Evolutionary conservation across 1,140 invertebrate species (phyloP), one percentile per base, ranked within the genome.

Genomic region (Sitophilus oryzae): DNA sequence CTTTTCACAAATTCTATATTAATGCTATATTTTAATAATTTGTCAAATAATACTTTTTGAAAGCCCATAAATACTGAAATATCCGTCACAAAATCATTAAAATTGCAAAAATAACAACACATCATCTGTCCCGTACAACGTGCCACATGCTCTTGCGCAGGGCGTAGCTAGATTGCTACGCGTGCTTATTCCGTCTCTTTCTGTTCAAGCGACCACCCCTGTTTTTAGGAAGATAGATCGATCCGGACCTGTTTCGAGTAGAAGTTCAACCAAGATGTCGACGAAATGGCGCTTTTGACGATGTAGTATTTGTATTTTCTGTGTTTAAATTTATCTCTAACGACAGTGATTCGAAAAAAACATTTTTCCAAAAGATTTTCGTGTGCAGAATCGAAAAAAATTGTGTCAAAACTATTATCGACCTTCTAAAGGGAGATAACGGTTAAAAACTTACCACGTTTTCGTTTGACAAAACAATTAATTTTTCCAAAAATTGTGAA

Each of bases 241-340:
- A 62, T 61, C 66, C 66, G 64, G 66, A 67, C 66, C 66, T 67
- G 66, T 67, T 67, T 66, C 56, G 50, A 53, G 59, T 62, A 62
- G 60, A 63, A 65, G 62, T 59, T 64, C 54, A 60, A 67, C 66
- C 66, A 67, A 67, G 66, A 67, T 67, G 66, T 67, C 66, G 64
- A 63, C 61, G 55, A 60, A 60, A 61, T 61, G 56, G 59, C 59
- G 56, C 56, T 61, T 55, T 61, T 58, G 46, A 43, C 54, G 60
- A 60, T 64, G 61, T 66, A 62, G 62, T 64, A 66, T 59, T 62
- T 59, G 60, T 64, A 64, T 65, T 64, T 62, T 59, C 36, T 48
- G 48, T 53, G 64, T 59, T 51, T 56, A 65, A 61, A 65, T 56
- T 59, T 19, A 43, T 56, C 50, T 49, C 52, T 16, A 30, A 34